A percentile compares a stretch with the other conserved stretches of the same genome.
Evolutionary conservation across 2,113 vertebrate genomes (phyloP).

Genomic region (Ciconia boyciana): DNA sequence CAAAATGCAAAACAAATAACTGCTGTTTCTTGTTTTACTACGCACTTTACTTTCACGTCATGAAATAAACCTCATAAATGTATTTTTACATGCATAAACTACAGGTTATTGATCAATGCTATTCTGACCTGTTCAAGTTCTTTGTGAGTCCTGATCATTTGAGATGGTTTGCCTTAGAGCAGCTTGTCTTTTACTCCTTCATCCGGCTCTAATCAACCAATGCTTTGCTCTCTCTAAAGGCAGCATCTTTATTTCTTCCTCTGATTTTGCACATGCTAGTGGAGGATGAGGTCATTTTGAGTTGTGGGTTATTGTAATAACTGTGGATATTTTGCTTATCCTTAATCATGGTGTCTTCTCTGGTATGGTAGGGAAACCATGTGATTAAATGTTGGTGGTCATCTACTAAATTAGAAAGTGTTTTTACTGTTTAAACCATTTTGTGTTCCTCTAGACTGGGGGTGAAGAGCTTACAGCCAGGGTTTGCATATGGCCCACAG

Average conservation of each 20-base stretch:
- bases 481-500: rapidly evolving
- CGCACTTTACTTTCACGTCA: background rate
- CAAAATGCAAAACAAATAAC: background rate
- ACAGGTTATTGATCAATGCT: background rate
- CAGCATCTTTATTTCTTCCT: background rate
- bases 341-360: background rate
- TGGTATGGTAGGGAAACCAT: background rate
- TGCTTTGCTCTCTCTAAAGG: background rate
- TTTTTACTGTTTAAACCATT: background rate
- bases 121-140: background rate
- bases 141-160: background rate
- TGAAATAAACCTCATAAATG: background rate
- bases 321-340: background rate
- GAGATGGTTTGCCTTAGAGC: background rate
- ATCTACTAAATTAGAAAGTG: background rate
- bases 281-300: background rate
- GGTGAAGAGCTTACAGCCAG: background rate
- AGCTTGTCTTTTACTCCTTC: background rate
- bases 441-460: background rate
- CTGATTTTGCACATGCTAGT: background rate
- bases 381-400: background rate
- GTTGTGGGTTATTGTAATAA: background rate
- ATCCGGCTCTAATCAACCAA: background rate
- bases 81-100: background rate
- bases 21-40: background rate